Evolutionary conservation across 2,888 invertebrate species (phyloP).

Genomic region (Drosophila recens): DNA sequence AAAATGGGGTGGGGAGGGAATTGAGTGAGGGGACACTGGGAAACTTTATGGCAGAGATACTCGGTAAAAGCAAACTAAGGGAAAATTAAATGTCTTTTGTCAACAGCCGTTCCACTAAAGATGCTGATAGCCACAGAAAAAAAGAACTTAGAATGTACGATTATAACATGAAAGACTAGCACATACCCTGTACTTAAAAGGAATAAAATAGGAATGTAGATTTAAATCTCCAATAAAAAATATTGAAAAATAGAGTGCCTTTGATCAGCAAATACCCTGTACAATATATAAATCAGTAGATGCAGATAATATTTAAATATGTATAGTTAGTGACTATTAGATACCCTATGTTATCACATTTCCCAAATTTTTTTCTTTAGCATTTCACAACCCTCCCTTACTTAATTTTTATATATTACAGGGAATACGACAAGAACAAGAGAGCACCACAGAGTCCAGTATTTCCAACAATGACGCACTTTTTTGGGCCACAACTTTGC

Average conservation of each 20-base stretch:
- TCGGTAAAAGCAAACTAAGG: constrained; percentile 66
- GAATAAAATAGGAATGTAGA: too few species aligned
- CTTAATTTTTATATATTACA: background rate
- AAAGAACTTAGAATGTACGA: constrained; percentile 2
- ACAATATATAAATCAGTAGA: background rate
- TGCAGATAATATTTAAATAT: background rate
- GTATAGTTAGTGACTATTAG: background rate
- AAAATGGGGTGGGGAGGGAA: constrained; percentile 5
- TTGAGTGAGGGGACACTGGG: constrained; percentile 24
- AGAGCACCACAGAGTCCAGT: constrained; percentile 16
- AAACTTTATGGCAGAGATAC: constrained; percentile 75
- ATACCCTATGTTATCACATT: background rate
- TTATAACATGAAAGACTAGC: background rate
- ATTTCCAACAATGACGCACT: constrained; percentile 69
- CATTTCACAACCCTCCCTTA: background rate
- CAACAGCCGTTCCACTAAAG: constrained; percentile 67
- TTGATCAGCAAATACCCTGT: background rate
- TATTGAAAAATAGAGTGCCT: background rate
- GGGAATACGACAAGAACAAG: constrained; percentile 8
- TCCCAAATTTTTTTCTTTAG: too few species aligned
- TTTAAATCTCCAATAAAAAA: too few species aligned
- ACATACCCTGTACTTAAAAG: background rate
- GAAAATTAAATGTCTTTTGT: constrained; percentile 78
- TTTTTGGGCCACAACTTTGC: constrained; percentile 68
- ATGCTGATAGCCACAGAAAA: constrained; percentile 46